Evolutionary conservation across 2,113 vertebrate genomes (phyloP).

Genomic region (Condylura cristata): DNA sequence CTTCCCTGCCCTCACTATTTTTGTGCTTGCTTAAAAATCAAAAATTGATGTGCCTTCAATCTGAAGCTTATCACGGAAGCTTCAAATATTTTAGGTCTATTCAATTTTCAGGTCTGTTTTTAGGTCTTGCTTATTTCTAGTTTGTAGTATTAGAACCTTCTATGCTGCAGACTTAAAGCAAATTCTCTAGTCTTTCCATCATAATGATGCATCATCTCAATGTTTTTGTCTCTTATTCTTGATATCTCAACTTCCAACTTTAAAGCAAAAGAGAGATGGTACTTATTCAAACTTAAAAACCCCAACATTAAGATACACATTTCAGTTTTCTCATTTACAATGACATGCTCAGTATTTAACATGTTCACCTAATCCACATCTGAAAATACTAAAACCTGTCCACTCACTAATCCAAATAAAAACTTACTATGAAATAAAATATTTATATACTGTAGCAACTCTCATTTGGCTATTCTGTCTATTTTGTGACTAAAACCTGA

Average conservation of each 20-base stretch:
- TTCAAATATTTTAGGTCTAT: conserved; percentile 14
- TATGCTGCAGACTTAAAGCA: background rate
- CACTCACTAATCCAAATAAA: background rate
- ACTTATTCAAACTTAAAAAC: background rate
- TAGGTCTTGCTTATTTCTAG: background rate
- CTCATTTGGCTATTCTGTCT: background rate
- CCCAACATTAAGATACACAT: background rate
- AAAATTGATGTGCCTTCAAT: background rate
- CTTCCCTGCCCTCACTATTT: background rate
- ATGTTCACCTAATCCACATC: background rate
- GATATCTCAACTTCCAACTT: background rate
- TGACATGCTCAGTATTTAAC: background rate
- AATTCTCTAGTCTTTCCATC: background rate
- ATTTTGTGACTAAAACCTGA: background rate
- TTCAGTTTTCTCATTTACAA: background rate
- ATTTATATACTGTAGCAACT: background rate
- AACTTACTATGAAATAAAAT: background rate
- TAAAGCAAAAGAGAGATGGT: background rate
- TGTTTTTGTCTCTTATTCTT: background rate
- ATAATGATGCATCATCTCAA: background rate
- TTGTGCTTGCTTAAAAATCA: background rate
- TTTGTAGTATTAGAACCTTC: background rate
- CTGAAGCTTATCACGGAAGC: background rate
- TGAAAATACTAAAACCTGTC: background rate
- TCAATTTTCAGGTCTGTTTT: background rate